These are phyloP conservation scores for Lingula anatina DNA, from an alignment of 2,888 invertebrate genomes.

Conservation along the genomic window DNA sequence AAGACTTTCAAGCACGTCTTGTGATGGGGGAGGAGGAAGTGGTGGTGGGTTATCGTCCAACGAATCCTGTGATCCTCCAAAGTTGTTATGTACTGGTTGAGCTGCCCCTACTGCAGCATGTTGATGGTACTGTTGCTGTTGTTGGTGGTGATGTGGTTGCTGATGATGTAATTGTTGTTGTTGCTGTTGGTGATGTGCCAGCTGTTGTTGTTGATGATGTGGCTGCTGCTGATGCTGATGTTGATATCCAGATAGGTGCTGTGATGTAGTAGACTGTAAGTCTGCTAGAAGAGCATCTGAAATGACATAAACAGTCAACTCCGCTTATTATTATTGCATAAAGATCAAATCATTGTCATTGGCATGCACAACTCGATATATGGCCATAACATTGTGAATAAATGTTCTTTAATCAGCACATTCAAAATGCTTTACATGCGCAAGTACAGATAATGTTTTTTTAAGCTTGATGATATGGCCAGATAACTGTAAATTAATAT, in stretches of 20 bases:
- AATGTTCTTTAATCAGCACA: too few species aligned
- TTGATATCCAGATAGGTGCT: constrained; percentile 4
- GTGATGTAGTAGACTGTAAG: constrained; percentile 84
- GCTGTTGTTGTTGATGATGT: constrained; percentile 9
- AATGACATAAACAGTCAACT: constrained; percentile 23
- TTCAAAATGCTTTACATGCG: too few species aligned
- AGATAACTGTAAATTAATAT: too few species aligned
- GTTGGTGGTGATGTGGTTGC: constrained; percentile 6
- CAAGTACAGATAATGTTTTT: too few species aligned
- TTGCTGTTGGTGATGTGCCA: constrained; percentile 4
- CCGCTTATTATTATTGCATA: too few species aligned
- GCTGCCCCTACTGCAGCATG: neutral
- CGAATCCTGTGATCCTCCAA: constrained; percentile 7
- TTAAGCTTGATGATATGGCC: too few species aligned
- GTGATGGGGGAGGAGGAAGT: constrained; percentile 40
- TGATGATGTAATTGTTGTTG: constrained; percentile 4
- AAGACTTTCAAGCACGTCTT: constrained; percentile 28
- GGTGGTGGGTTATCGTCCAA: constrained; percentile 33
- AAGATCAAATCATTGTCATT: too few species aligned
- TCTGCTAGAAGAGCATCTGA: constrained; percentile 92
- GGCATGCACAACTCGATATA: too few species aligned
- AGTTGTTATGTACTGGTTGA: constrained; percentile 3
- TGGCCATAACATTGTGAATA: too few species aligned
- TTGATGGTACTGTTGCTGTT: constrained; percentile 5
- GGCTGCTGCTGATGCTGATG: constrained; percentile 5